phyloP scores from a whole-genome alignment of 2,888 invertebrate genomes.

The Drosophila hamatofila region DNA sequence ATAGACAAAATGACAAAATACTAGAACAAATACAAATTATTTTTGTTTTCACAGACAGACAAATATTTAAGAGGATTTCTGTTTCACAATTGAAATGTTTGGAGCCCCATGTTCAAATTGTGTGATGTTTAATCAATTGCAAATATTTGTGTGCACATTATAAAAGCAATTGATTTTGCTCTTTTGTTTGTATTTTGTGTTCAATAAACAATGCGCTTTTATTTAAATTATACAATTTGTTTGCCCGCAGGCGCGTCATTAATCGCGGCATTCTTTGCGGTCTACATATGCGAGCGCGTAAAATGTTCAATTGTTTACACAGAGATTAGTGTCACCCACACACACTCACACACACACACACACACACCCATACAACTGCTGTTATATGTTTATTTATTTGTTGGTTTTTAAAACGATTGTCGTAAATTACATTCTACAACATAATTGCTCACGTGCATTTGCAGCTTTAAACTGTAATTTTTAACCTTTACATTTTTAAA shows the following conservation, averaged over 20 bases:
- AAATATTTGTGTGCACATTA: slow-evolving; percentile 41
- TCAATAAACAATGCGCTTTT: slow-evolving; percentile 45
- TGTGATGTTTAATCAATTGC: slow-evolving; percentile 50
- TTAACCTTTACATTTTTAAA: background rate
- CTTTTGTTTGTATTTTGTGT: slow-evolving; percentile 22
- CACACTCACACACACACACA: slow-evolving; percentile 15
- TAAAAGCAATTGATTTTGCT: slow-evolving; percentile 31
- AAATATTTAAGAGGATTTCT: slow-evolving; percentile 19
- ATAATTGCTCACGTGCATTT: background rate
- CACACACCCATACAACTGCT: slow-evolving; percentile 14
- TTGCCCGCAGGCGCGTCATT: slow-evolving; percentile 23
- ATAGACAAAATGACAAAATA: background rate
- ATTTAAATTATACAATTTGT: slow-evolving; percentile 44
- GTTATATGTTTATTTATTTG: slow-evolving; percentile 29
- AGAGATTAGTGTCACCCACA: slow-evolving; percentile 44
- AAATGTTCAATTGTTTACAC: slow-evolving; percentile 34
- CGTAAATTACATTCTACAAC: background rate
- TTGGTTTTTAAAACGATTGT: slow-evolving; percentile 12
- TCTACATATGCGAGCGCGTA: slow-evolving; percentile 1
- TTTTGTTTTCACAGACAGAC: slow-evolving; percentile 8
- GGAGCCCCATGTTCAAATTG: slow-evolving; percentile 16
- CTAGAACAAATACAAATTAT: background rate
- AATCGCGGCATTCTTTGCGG: slow-evolving; percentile 39
- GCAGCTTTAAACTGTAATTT: background rate
- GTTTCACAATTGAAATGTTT: slow-evolving; percentile 15